Base-by-base conservation (phyloP, 2,113 vertebrate genomes). In the Entosphenus tridentatus region DNA sequence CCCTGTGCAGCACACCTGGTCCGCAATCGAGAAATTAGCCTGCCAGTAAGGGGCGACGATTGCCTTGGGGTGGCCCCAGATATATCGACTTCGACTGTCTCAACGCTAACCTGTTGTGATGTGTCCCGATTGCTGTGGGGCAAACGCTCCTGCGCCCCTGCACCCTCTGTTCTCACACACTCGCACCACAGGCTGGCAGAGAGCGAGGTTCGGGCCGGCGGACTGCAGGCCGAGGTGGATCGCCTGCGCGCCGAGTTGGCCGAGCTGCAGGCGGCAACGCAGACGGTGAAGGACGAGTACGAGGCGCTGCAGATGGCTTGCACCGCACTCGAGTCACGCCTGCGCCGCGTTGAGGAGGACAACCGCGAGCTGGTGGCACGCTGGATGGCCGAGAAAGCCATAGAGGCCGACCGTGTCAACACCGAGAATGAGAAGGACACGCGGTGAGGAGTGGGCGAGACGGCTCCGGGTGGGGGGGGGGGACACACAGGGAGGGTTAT, bases 321-420 rank as follows among this genome's bases (percentile, higher is more conserved):
- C 73, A 86, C 81, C 1, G 90, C 93, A 17, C 78, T 96, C 75
- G 92, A 98, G 80, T 91, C 89, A 76, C 96, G 96, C 62, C 80
- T 98, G 59, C 82, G 93, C 72, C 89, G 84, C 67, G 95, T 92
- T 11, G 83, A 85, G 0, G 90, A 96, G 69, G 93, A 98, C 77
- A 98, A 98, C 80, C 89, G 89, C 81, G 93, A 98, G 76, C 80
- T 98, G 69, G 88, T 98, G 69, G 85, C 88, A 0, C 84, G 93
- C 8, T 98, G 93, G 93, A 98, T 98, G 93, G 89, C 93, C 0
- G 93, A 98, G 81, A 98, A 98, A 68, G 87, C 92, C 11, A 89
- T 91, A 77, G 93, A 98, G 76, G 93, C 93, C 70, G 96, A 98
- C 79, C 79, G 81, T 55, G 80, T 98, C 10, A 98, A 98, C 55